Evolutionary conservation across 2,113 vertebrate genomes (phyloP).

Genomic region (Caretta caretta): DNA sequence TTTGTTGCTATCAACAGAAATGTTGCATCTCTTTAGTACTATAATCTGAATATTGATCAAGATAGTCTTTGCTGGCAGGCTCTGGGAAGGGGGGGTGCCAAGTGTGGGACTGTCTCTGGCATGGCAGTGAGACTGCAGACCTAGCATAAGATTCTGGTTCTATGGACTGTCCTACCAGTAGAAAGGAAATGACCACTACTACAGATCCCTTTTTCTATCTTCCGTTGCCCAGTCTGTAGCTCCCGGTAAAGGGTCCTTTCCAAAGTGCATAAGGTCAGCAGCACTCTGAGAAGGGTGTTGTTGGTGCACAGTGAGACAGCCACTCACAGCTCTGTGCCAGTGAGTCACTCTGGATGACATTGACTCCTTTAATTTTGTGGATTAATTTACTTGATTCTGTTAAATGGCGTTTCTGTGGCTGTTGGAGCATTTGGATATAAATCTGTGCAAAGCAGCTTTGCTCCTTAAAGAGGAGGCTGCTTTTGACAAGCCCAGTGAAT

Average conservation of each 20-base stretch:
- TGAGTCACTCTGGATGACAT: background rate
- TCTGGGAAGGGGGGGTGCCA: rapidly evolving
- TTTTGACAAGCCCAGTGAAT: constrained; percentile 14
- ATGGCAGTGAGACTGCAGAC: background rate
- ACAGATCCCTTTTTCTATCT: background rate
- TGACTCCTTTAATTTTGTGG: background rate
- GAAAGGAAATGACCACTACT: background rate
- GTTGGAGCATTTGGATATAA: background rate
- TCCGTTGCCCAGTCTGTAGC: background rate
- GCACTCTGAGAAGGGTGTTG: background rate
- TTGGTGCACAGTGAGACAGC: too few relatives aligned
- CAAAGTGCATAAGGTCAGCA: rapidly evolving
- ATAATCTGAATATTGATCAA: background rate
- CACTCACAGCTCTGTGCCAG: too few relatives aligned
- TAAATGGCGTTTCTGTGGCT: background rate
- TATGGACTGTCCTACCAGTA: rapidly evolving
- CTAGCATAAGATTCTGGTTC: background rate
- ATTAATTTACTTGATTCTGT: background rate
- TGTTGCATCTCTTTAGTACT: background rate
- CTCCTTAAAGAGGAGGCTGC: background rate
- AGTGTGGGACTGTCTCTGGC: background rate
- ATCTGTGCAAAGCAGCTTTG: constrained; percentile 1
- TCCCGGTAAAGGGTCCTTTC: background rate
- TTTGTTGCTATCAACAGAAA: background rate
- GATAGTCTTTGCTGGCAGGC: background rate